Evolutionary conservation across 1,140 invertebrate genomes (phyloP), one percentile per base, ranked within the genome.

Genomic region (Trichonephila clavipes): DNA sequence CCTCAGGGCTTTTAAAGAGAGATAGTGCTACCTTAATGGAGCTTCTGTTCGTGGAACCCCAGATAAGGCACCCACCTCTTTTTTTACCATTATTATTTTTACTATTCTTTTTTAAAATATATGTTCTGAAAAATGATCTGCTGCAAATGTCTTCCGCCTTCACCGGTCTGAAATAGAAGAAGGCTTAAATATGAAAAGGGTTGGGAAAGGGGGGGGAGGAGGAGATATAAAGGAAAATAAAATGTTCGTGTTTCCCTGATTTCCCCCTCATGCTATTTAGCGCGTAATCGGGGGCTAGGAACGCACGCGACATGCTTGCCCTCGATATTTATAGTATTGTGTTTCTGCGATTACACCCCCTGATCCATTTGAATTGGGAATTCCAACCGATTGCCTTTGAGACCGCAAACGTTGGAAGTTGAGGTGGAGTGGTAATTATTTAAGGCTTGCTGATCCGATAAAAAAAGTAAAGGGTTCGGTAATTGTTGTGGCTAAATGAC

Each of bases 61-160:
- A 62, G 89, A 91, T 91, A 91, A 91, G 89, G 89, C 51, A 18
- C 69, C 34, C 51, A 18, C 69, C 34, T 14, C 24, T 77, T 77
- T 28, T 89, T 34, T 64, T n/a, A 58, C 58, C 77, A 77, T 64
- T 83, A 83, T 83, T 83, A 83, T 83, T 58, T 24, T 83, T 77
- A 77, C 81, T 90, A 59, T 87, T 69, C 64, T 16, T 40, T 90
- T 77, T 90, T 81, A 59, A 81, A 61, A 87, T 59, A 91, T 59
- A 44, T 34, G 28, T 77, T 3, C 59, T 91, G 89, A 91, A 91
- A 91, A 91, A 91, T 91, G 89, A 91, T 51, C 89, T 58, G 88
- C 59, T 69, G 58, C 72, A 91, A 91, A 91, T 91, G 89, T 64
- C 77, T 83, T 64, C 89, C 89, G 77, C 61, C 77, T 83, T 91